A percentile compares a stretch with the other conserved stretches of the same genome.
Conservation (phyloP, 2,113 vertebrate genomes). For the Macrotis lagotis region DNA sequence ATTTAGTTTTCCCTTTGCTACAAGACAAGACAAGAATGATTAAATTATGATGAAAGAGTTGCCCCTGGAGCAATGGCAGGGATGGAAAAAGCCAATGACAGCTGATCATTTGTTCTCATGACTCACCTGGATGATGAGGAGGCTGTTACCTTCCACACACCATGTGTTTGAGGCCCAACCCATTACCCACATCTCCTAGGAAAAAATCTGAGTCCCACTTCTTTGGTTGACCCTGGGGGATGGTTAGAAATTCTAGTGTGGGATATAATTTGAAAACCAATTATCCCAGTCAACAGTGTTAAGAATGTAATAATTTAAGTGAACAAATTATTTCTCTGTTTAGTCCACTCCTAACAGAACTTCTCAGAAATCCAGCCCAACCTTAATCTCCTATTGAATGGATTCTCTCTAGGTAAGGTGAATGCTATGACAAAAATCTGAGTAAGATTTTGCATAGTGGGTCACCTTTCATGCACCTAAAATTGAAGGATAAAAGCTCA, state of each 20-base stretch:
- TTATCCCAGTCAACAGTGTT: neutral
- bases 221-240: neutral
- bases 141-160: neutral
- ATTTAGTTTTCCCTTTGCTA: neutral
- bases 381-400: neutral
- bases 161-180: neutral
- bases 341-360: neutral
- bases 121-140: neutral
- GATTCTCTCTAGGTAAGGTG: neutral
- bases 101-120: neutral
- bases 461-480: neutral
- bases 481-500: neutral
- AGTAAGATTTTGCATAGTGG: neutral
- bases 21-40: neutral
- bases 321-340: neutral
- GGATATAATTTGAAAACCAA: neutral
- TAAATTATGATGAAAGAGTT: neutral
- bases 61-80: neutral
- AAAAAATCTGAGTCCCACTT: neutral
- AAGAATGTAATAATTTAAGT: neutral
- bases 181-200: neutral
- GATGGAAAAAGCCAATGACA: neutral
- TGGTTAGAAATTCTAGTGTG: neutral
- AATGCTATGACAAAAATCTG: neutral
- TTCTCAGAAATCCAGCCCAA: neutral